Evolutionary conservation across 2,888 invertebrate species (phyloP), one percentile per base, ranked within the genome.

Genomic region (Drosophila limbata): DNA sequence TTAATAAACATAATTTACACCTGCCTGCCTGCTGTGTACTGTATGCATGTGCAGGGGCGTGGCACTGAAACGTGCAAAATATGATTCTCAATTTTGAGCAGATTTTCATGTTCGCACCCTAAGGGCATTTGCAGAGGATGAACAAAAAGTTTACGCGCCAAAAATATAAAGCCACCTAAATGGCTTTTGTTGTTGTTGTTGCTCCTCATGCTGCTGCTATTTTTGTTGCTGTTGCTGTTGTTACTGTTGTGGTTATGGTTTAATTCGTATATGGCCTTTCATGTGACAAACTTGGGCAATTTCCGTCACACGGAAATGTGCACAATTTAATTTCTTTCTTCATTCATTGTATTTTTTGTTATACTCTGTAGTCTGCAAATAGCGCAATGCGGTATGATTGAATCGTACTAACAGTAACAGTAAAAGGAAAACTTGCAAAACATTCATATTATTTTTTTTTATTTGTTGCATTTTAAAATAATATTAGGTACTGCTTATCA

Each of bases 291-390:
- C 69, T 77, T 69, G 77, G 71, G 80, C 83, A 87, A 87, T 84
- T 84, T 84, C 88, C 88, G 85, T 65, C 69, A 68, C 80, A 81
- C 85, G 85, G 85, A 84, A 77, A 82, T 87, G 83, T 84, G 83
- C 85, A 79, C 84, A 88, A 85, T 85, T 84, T 87, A 87, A 82
- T 84, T 84, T 73, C 73, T 73, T 56, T 70, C 55, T 67, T 52
- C 60, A 48, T 42, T 63, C 40, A 57, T 51, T 50, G 50, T 65
- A 50, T 61, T 69, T 56, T 28, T 69, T 56, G 25, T 17, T 13
- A 47, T 21, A 40, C 64, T 15, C 48, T 56, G 35, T 21, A 35
- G 28, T 5, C 4, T 8, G 8, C 8, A 13, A 25, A 10, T 1
- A 15, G 10, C 3, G 2, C 6, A 3, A 10, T 17, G 2, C 28